Conservation (phyloP, 2,888 invertebrate species). For the Leucania comma region DNA sequence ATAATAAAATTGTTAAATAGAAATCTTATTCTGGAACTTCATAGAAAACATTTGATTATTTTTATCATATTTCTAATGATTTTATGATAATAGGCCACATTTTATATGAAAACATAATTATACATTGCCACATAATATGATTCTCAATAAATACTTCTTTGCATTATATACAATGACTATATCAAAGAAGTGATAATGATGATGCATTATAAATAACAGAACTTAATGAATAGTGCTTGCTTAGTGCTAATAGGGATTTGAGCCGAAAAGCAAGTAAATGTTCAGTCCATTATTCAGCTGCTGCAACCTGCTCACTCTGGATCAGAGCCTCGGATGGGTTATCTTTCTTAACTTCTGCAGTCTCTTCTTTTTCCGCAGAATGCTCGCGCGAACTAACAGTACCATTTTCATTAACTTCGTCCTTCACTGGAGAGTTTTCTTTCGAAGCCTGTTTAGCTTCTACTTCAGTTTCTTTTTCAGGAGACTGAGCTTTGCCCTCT, state of each 20-base stretch:
- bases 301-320: slow-evolving; percentile 83
- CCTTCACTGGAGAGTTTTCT: slow-evolving; percentile 79
- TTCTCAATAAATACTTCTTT: slow-evolving; percentile 83
- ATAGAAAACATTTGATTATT: slow-evolving; percentile 80
- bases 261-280: slow-evolving; percentile 83
- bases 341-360: slow-evolving; percentile 78
- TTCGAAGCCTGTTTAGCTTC: slow-evolving; percentile 76
- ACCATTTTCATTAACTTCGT: slow-evolving; percentile 84
- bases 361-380: slow-evolving; percentile 82
- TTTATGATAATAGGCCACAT: slow-evolving; percentile 86
- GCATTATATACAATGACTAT: slow-evolving; percentile 88
- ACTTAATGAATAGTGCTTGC: slow-evolving; percentile 85
- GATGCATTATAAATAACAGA: slow-evolving; percentile 85
- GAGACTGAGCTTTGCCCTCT: slow-evolving; percentile 69
- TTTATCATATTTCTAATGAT: slow-evolving; percentile 75
- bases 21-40: slow-evolving; percentile 84
- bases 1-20: slow-evolving; percentile 83
- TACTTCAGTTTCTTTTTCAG: slow-evolving; percentile 70
- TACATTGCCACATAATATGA: slow-evolving; percentile 81
- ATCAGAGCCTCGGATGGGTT: slow-evolving; percentile 85
- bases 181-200: slow-evolving; percentile 80
- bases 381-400: slow-evolving; percentile 84
- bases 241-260: slow-evolving; percentile 88
- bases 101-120: slow-evolving; percentile 78
- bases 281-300: slow-evolving; percentile 81